Evolutionary conservation across 2,113 vertebrate species (phyloP).

Genomic region (Psophia crepitans): DNA sequence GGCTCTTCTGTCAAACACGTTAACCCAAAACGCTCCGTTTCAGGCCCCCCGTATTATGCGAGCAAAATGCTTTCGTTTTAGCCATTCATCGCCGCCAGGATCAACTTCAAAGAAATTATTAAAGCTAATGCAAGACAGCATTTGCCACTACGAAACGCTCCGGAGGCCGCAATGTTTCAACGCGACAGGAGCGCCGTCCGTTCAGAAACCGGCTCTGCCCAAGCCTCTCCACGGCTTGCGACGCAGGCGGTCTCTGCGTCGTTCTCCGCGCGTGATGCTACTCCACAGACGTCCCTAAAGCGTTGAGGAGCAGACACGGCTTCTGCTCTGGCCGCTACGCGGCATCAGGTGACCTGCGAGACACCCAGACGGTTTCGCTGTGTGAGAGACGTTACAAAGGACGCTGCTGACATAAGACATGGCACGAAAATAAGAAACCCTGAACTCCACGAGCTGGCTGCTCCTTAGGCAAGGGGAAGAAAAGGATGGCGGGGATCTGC

Average conservation of each 20-base stretch:
- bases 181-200: background rate
- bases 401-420: background rate
- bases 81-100: background rate
- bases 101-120: constrained; percentile 50
- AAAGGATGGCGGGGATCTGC: background rate
- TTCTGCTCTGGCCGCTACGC: background rate
- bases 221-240: background rate
- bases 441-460: background rate
- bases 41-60: background rate
- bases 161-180: background rate
- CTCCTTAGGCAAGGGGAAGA: background rate
- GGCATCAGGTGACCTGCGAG: background rate
- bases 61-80: constrained; percentile 24
- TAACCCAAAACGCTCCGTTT: background rate
- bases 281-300: background rate
- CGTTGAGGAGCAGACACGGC: fast-evolving
- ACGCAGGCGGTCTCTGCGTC: background rate
- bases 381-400: background rate
- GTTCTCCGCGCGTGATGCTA: fast-evolving
- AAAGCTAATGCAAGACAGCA: constrained; percentile 38
- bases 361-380: background rate
- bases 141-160: background rate
- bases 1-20: constrained; percentile 32
- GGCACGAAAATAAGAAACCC: background rate
- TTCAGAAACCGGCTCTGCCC: background rate